Evolutionary conservation across 2,888 invertebrate species (phyloP).

Genomic region (Lomographa bimaculata): DNA sequence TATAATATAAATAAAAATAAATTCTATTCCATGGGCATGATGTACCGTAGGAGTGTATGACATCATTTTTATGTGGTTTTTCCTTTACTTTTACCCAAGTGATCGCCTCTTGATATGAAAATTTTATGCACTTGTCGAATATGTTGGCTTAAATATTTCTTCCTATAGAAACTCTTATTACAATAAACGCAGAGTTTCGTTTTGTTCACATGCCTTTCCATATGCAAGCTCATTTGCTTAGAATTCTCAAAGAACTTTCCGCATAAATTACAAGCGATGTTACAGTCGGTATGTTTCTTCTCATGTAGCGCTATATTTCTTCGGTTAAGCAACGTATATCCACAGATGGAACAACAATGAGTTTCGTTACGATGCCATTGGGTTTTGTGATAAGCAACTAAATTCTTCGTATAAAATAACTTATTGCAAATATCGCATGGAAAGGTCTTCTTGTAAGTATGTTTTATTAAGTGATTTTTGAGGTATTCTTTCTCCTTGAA

Average conservation of each 20-base stretch:
- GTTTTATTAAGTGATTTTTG: background rate
- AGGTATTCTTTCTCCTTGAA: background rate
- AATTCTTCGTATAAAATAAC: background rate
- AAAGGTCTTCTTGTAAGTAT: background rate
- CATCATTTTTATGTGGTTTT: too few relatives aligned
- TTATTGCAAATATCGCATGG: constrained; percentile 1
- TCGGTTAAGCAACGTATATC: background rate
- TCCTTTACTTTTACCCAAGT: too few relatives aligned
- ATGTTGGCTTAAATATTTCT: too few relatives aligned
- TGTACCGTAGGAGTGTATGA: too few relatives aligned
- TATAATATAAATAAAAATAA: too few relatives aligned
- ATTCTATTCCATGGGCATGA: too few relatives aligned
- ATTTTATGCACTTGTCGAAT: too few relatives aligned
- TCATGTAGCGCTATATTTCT: constrained; percentile 47
- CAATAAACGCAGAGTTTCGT: too few relatives aligned
- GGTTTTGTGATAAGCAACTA: background rate
- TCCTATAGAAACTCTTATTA: too few relatives aligned
- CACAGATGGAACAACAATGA: constrained; percentile 3
- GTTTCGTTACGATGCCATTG: background rate
- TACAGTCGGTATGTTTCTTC: constrained; percentile 47
- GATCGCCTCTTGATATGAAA: too few relatives aligned
- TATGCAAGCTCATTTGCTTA: too few relatives aligned
- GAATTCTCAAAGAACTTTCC: constrained; percentile 56
- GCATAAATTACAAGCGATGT: constrained; percentile 54
- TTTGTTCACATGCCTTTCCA: too few relatives aligned